Evolutionary conservation across 2,888 invertebrate species (phyloP).

Genomic region (Conistra vaccinii): DNA sequence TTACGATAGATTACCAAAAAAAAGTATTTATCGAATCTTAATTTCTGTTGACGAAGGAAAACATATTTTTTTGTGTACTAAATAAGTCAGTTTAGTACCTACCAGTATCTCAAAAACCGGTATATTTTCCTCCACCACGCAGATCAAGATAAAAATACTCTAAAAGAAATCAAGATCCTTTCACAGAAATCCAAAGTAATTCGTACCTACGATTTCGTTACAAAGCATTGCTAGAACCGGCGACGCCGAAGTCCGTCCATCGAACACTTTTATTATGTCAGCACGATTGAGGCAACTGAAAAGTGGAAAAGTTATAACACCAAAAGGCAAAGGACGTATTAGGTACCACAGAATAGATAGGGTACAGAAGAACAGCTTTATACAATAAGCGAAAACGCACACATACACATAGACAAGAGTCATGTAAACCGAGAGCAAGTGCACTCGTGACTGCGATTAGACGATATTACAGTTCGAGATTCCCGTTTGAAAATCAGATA

Average conservation of each 20-base stretch:
- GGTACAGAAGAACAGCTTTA: neutral
- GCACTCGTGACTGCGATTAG: neutral
- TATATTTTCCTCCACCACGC: neutral
- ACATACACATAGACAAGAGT: neutral
- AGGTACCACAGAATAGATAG: conserved; percentile 9
- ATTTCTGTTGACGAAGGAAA: neutral
- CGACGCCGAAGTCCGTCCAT: conserved; percentile 93
- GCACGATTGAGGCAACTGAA: conserved; percentile 95
- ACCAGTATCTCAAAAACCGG: neutral
- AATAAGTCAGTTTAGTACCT: neutral
- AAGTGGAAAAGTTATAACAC: conserved; percentile 71
- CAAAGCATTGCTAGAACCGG: conserved; percentile 95
- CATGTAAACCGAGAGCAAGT: neutral
- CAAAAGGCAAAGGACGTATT: conserved; percentile 31
- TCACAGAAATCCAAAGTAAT: conserved; percentile 18
- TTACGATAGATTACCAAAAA: too few relatives aligned
- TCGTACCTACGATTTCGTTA: conserved; percentile 92
- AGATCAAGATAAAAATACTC: conserved; percentile 11
- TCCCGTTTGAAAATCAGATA: too few relatives aligned
- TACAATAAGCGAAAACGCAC: neutral
- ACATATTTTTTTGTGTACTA: too few relatives aligned
- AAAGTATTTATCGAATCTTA: too few relatives aligned
- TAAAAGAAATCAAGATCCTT: conserved; percentile 19
- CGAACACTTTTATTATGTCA: conserved; percentile 96
- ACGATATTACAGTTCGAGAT: neutral